Conservation (phyloP, 2,888 invertebrate species). For the Stenodera caucasica region DNA sequence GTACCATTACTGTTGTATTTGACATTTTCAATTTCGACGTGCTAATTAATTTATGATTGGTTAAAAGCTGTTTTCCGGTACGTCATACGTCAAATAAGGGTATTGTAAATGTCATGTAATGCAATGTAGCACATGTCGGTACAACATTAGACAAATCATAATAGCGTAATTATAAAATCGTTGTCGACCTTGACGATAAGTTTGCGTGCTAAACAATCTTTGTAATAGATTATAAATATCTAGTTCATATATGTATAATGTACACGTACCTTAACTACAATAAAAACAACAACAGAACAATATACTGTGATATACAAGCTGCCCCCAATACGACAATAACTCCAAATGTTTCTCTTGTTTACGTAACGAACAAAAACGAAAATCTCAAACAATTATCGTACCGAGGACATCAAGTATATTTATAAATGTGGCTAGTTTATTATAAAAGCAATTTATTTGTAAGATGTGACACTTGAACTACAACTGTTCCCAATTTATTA, state of each 20-base stretch:
- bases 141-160: background rate
- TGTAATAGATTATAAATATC: no score
- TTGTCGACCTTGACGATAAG: background rate
- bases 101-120: slow-evolving; percentile 4
- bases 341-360: no score
- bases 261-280: no score
- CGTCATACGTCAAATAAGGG: background rate
- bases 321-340: no score
- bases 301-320: no score
- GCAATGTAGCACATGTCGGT: background rate
- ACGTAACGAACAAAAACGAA: no score
- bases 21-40: background rate
- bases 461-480: background rate
- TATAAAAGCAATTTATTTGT: background rate
- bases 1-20: background rate
- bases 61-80: slow-evolving; percentile 1
- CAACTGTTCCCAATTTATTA: background rate
- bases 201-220: background rate
- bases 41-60: background rate
- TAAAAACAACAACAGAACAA: no score
- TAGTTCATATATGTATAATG: no score
- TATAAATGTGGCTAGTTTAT: background rate
- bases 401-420: no score
- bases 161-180: slow-evolving; percentile 7
- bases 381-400: no score